Conservation (phyloP, 2,888 invertebrate genomes). For the Megaustenia siamemsis region DNA sequence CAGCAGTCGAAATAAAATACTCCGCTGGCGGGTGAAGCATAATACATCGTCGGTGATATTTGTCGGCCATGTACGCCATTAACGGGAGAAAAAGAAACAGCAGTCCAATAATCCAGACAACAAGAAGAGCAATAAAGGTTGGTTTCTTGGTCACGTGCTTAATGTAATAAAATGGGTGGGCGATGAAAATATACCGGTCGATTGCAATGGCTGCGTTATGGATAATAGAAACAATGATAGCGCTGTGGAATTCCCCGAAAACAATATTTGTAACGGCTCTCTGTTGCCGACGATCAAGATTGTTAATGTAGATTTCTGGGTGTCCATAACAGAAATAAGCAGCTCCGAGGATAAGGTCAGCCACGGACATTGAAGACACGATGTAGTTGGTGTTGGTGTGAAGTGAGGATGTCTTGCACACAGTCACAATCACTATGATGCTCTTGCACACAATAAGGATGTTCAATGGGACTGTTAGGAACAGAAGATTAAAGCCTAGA, state of each 20-base stretch:
- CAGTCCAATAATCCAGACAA: background rate
- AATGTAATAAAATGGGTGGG: conserved; percentile 28
- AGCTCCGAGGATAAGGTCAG: background rate
- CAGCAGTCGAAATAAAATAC: background rate
- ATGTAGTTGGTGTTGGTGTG: background rate
- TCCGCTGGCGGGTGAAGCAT: background rate
- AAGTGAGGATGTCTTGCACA: background rate
- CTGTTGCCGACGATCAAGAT: background rate
- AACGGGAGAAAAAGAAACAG: background rate
- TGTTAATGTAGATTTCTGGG: no score
- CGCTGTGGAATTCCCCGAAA: background rate
- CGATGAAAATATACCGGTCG: conserved; percentile 35
- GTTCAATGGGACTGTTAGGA: background rate
- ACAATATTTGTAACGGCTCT: background rate
- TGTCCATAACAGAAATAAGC: background rate
- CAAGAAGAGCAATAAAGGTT: background rate
- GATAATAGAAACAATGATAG: background rate
- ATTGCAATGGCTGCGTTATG: conserved; percentile 32
- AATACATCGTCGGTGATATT: conserved; percentile 13
- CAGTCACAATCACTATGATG: background rate
- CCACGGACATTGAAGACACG: background rate
- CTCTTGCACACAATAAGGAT: background rate
- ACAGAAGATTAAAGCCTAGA: background rate
- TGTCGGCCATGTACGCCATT: background rate
- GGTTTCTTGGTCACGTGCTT: background rate